Percentiles rank a stretch among this genome's conserved stretches.
These are phyloP conservation scores for Micromys minutus DNA, from an alignment of 2,113 vertebrate species.

Conservation along the genomic window DNA sequence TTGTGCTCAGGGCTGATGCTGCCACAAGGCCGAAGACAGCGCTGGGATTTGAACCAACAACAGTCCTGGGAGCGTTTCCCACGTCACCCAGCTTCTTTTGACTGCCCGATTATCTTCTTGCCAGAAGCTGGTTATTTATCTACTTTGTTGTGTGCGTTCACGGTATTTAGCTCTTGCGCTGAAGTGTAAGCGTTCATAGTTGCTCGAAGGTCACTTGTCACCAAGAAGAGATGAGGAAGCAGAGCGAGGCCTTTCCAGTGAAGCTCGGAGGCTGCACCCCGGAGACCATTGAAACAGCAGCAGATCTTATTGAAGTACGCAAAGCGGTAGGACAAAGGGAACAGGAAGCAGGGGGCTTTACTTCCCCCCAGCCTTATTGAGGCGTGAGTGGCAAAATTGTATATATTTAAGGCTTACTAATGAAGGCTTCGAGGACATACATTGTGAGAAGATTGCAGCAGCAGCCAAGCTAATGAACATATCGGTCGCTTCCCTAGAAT, in stretches of 20 bases:
- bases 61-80: background rate
- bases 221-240: background rate
- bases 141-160: background rate
- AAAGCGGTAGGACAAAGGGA: background rate
- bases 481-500: background rate
- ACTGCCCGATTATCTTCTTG: background rate
- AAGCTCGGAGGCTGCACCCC: background rate
- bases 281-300: background rate
- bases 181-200: background rate
- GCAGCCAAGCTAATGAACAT: background rate
- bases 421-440: background rate
- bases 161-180: background rate
- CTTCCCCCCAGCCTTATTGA: background rate
- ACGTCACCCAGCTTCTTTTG: background rate
- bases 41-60: background rate
- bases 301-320: conserved; percentile 1
- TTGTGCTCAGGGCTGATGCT: background rate
- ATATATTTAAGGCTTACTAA: background rate
- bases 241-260: background rate
- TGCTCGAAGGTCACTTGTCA: too few relatives aligned
- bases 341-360: background rate
- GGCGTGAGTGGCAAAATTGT: background rate
- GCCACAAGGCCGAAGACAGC: background rate
- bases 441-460: background rate
- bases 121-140: background rate